phyloP scores from a whole-genome alignment of 2,888 invertebrate species.

The Dastarcus helophoroides region DNA sequence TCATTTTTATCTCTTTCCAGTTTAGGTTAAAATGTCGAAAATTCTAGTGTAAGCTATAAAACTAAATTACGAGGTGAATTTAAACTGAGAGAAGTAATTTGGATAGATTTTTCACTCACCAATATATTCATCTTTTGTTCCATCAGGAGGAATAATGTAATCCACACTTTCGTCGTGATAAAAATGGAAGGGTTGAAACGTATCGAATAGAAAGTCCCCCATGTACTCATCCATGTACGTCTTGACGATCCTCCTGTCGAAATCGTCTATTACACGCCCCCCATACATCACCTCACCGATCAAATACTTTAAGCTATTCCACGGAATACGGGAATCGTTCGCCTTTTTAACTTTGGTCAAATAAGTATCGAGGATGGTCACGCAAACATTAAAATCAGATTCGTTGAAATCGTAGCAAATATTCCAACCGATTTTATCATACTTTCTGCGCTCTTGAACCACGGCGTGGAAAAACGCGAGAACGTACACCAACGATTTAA shows the following conservation, averaged over 20 bases:
- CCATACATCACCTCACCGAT: slow-evolving; percentile 96
- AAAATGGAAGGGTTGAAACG: slow-evolving; percentile 85
- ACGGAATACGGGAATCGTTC: slow-evolving; percentile 59
- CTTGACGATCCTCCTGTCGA: slow-evolving; percentile 73
- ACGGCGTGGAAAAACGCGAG: slow-evolving; percentile 91
- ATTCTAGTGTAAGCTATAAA: too few species aligned
- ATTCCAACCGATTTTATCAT: slow-evolving; percentile 93
- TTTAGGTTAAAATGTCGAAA: too few species aligned
- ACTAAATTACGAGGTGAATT: too few species aligned
- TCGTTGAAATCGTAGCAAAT: slow-evolving; percentile 89
- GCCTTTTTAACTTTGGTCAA: slow-evolving; percentile 55
- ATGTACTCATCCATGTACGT: slow-evolving; percentile 92
- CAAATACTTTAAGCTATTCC: slow-evolving; percentile 83
- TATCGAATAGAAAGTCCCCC: slow-evolving; percentile 87
- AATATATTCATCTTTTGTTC: slow-evolving; percentile 58
- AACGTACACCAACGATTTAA: slow-evolving; percentile 72
- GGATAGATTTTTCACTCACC: too few species aligned
- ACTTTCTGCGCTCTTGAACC: slow-evolving; percentile 82
- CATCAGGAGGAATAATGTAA: slow-evolving; percentile 64
- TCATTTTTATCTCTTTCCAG: too few species aligned
- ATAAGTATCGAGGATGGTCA: slow-evolving; percentile 76
- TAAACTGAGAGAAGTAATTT: too few species aligned
- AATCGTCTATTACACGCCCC: slow-evolving; percentile 84
- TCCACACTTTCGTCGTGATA: slow-evolving; percentile 62
- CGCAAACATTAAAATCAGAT: slow-evolving; percentile 82